Evolutionary conservation across 2,888 invertebrate species (phyloP).

Genomic region (Tridacna gigas): DNA sequence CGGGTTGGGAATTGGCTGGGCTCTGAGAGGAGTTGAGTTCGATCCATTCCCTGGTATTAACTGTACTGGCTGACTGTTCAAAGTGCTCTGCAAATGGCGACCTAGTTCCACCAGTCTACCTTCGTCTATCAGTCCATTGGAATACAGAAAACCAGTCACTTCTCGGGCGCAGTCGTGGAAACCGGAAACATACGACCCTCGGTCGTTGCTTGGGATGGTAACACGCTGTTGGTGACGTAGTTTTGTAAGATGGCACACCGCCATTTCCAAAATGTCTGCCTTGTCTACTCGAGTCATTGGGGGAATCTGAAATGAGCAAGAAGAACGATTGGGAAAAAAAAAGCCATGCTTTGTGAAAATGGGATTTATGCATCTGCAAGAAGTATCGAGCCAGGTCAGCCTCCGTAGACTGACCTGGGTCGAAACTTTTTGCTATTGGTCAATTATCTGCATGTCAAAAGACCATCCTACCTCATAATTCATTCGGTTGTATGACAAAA

Average conservation of each 20-base stretch:
- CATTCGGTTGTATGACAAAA: no score
- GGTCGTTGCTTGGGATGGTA: not conserved
- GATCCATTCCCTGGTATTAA: not conserved
- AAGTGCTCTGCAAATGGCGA: not conserved
- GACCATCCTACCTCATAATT: no score
- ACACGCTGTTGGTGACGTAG: not conserved
- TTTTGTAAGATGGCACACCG: conserved; percentile 7
- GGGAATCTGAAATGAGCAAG: not conserved
- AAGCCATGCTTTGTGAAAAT: no score
- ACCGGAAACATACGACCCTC: conserved; percentile 1
- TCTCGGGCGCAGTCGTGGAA: conserved; percentile 16
- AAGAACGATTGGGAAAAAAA: no score
- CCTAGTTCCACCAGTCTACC: not conserved
- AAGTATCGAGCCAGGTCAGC: no score
- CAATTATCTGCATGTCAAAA: no score
- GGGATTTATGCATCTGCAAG: no score
- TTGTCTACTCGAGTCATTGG: conserved; percentile 24
- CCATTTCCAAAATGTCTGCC: conserved; percentile 18
- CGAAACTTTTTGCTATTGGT: no score
- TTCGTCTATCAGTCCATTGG: not conserved
- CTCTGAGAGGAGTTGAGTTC: not conserved
- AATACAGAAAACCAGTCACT: not conserved
- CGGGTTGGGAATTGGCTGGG: not conserved
- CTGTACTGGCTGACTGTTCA: not conserved
- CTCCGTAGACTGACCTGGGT: no score